Percentiles rank a stretch among this genome's conserved stretches.
Conservation (phyloP, 35 echinoderm and acorn worm species). For the Antedon bifida region DNA sequence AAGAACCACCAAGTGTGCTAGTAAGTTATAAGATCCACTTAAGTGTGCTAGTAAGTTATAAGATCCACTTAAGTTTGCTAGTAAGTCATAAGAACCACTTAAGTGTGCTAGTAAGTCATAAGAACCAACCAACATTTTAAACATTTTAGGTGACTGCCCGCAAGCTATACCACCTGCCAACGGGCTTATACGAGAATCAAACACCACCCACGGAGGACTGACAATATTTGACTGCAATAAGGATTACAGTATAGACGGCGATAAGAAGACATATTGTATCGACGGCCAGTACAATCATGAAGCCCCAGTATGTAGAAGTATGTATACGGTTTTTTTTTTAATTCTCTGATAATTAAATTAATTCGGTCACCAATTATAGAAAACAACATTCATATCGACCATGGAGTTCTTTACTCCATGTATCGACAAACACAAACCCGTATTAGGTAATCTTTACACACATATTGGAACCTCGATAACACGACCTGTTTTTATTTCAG, state of each 20-base stretch:
- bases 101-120: not conserved
- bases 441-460: no score
- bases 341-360: no score
- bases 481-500: no score
- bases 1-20: no score
- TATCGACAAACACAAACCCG: no score
- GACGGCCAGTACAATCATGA: not conserved
- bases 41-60: not conserved
- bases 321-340: not conserved
- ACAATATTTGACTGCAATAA: not conserved
- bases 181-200: not conserved
- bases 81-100: not conserved
- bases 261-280: not conserved
- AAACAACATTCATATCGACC: no score
- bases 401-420: no score
- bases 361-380: not conserved
- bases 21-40: not conserved
- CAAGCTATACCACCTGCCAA: not conserved
- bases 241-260: not conserved
- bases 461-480: no score
- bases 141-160: not conserved
- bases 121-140: no score
- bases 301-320: not conserved
- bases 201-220: not conserved
- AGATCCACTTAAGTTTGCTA: no score